phyloP scores from a whole-genome alignment of 2,113 vertebrate species.

The Datnioides undecimradiatus region DNA sequence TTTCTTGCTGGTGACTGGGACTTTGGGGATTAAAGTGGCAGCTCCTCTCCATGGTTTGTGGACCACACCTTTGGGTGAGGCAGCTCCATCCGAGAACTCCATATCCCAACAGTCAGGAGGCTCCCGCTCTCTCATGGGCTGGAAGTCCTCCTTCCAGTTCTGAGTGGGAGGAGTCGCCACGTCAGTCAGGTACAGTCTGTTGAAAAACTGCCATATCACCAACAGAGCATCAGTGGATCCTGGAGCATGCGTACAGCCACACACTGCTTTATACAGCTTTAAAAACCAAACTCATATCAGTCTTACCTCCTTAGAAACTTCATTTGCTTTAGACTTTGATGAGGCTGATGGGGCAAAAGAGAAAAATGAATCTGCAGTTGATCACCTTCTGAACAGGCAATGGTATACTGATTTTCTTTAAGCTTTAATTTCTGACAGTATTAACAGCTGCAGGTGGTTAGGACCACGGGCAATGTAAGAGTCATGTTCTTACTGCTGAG shows the following conservation, averaged over 20 bases:
- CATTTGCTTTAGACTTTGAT: conserved; percentile 77
- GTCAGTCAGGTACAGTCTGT: conserved; percentile 87
- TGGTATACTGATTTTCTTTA: no score
- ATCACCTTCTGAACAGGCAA: not conserved
- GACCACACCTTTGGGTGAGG: conserved; percentile 56
- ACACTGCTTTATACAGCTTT: not conserved
- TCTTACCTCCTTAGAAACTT: conserved; percentile 90
- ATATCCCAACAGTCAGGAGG: conserved; percentile 90
- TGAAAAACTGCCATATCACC: conserved; percentile 87
- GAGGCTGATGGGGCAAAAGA: conserved; percentile 68
- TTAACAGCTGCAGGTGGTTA: not conserved
- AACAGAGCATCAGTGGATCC: conserved; percentile 31
- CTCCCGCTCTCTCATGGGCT: conserved; percentile 83
- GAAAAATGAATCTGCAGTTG: not conserved
- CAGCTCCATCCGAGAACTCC: conserved; percentile 68
- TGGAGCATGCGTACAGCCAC: not conserved
- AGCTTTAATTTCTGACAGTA: not conserved
- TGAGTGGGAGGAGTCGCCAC: conserved; percentile 61
- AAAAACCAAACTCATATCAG: not conserved
- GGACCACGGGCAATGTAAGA: not conserved
- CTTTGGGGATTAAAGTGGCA: conserved; percentile 85
- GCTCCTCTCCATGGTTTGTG: conserved; percentile 87
- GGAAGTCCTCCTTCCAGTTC: conserved; percentile 85
- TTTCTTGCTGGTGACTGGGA: conserved; percentile 59
- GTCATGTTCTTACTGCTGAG: conserved; percentile 55